Evolutionary conservation across 2,888 invertebrate genomes (phyloP).

Genomic region (Ennomos quercinarius): DNA sequence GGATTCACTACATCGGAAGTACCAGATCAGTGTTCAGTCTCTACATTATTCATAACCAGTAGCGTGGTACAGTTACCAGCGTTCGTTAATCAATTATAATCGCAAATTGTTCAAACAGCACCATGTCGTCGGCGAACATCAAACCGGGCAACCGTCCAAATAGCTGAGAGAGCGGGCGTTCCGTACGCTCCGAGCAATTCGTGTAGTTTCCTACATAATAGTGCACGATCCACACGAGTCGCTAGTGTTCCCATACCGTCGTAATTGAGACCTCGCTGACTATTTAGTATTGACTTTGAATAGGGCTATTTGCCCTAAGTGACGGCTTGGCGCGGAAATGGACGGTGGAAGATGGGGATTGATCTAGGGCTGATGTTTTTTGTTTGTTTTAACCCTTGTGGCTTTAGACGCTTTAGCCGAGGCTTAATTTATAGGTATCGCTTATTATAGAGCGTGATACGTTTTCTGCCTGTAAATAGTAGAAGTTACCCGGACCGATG

Average conservation of each 20-base stretch:
- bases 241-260: slow-evolving; percentile 35
- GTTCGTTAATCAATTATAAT: slow-evolving; percentile 12
- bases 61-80: slow-evolving; percentile 9
- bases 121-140: slow-evolving; percentile 41
- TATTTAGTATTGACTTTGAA: slow-evolving; percentile 40
- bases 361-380: slow-evolving; percentile 10
- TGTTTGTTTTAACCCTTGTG: background rate
- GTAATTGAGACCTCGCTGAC: slow-evolving; percentile 55
- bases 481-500: background rate
- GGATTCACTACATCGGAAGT: background rate
- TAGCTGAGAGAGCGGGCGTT: slow-evolving; percentile 56
- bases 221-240: slow-evolving; percentile 62
- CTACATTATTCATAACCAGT: slow-evolving; percentile 2
- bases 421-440: too few relatives aligned
- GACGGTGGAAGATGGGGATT: slow-evolving; percentile 7
- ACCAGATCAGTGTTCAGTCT: background rate
- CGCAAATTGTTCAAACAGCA: slow-evolving; percentile 18
- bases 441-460: too few relatives aligned
- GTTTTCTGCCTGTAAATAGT: background rate
- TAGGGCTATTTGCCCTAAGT: slow-evolving; percentile 38
- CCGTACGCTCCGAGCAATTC: slow-evolving; percentile 66
- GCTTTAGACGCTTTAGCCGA: too few relatives aligned
- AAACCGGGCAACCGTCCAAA: slow-evolving; percentile 47
- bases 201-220: slow-evolving; percentile 63
- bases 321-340: slow-evolving; percentile 32